Evolutionary conservation across 1,140 invertebrate species (phyloP).

Genomic region (Drosophila ananassae): DNA sequence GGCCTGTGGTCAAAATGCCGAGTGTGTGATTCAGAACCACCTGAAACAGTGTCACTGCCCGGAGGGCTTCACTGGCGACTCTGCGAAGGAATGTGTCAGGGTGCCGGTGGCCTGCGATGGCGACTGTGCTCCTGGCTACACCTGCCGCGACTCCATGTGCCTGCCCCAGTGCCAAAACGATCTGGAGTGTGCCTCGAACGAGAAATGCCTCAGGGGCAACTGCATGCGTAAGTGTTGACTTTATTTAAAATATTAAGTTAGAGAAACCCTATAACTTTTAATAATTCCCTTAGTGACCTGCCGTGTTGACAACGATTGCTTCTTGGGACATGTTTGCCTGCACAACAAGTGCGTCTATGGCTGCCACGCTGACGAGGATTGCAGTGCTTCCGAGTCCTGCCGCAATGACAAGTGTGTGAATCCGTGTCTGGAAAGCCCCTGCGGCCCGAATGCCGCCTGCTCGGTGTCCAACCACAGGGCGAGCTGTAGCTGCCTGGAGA

Average conservation of each 20-base stretch:
- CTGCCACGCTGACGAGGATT: constrained; percentile 94
- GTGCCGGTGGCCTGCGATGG: constrained; percentile 91
- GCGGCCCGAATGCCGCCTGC: constrained; percentile 93
- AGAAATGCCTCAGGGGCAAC: constrained; percentile 92
- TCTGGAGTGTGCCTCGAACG: constrained; percentile 94
- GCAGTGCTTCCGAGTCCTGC: constrained; percentile 92
- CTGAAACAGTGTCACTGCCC: constrained; percentile 92
- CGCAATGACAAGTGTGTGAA: constrained; percentile 91
- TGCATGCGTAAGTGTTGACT: constrained; percentile 89
- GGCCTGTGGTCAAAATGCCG: constrained; percentile 95
- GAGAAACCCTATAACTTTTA: not conserved
- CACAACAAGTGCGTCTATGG: constrained; percentile 93
- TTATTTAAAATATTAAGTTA: not conserved
- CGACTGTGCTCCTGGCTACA: constrained; percentile 89
- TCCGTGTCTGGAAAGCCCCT: constrained; percentile 90
- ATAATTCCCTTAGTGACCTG: constrained; percentile 88
- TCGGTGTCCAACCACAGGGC: constrained; percentile 92
- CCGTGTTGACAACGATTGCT: constrained; percentile 95
- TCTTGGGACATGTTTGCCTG: constrained; percentile 94
- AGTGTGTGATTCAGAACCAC: constrained; percentile 91
- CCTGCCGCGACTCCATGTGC: constrained; percentile 92
- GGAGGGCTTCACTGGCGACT: constrained; percentile 93
- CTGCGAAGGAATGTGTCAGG: constrained; percentile 93
- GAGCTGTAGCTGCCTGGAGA: constrained; percentile 90
- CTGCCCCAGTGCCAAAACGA: constrained; percentile 90